A percentile compares a stretch with the other conserved stretches of the same genome.
These are phyloP conservation scores for Albula glossodonta DNA, from an alignment of 2,113 vertebrate species.

Conservation along the genomic window DNA sequence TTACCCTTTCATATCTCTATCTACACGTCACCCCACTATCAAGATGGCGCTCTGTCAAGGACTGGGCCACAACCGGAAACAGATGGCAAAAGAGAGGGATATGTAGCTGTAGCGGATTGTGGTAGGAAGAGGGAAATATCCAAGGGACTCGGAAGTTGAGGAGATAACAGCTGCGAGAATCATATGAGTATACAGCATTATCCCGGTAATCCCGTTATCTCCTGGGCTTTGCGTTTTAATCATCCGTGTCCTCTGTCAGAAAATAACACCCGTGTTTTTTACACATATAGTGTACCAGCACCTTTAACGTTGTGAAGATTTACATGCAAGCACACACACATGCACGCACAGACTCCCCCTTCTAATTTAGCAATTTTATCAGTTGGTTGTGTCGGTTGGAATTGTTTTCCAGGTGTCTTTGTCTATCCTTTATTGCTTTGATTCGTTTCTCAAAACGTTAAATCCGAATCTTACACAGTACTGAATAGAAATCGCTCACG, in stretches of 20 bases:
- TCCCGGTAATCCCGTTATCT: slow-evolving; percentile 5
- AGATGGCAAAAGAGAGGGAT: slow-evolving; percentile 17
- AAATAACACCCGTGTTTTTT: slow-evolving; percentile 5
- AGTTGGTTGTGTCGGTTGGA: too few relatives aligned
- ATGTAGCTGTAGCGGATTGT: neutral
- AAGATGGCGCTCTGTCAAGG: neutral
- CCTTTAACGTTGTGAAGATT: too few relatives aligned
- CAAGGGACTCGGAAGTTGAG: neutral
- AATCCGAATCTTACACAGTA: too few relatives aligned
- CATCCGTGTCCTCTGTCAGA: neutral
- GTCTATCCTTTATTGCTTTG: too few relatives aligned
- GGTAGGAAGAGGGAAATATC: neutral
- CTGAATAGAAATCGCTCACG: too few relatives aligned
- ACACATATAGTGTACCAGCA: neutral
- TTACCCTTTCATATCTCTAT: neutral
- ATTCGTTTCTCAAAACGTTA: too few relatives aligned
- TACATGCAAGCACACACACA: too few relatives aligned
- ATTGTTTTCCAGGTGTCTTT: too few relatives aligned
- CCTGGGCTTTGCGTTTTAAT: slow-evolving; percentile 5
- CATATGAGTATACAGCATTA: neutral
- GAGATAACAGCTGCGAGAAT: neutral
- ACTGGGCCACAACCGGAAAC: neutral
- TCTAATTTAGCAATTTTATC: too few relatives aligned
- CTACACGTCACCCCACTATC: neutral
- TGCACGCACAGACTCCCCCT: too few relatives aligned